A percentile compares a stretch with the other conserved stretches of the same genome.
These are phyloP conservation scores for Hydropotes inermis DNA, from an alignment of 2,113 vertebrate genomes.

Conservation along the genomic window DNA sequence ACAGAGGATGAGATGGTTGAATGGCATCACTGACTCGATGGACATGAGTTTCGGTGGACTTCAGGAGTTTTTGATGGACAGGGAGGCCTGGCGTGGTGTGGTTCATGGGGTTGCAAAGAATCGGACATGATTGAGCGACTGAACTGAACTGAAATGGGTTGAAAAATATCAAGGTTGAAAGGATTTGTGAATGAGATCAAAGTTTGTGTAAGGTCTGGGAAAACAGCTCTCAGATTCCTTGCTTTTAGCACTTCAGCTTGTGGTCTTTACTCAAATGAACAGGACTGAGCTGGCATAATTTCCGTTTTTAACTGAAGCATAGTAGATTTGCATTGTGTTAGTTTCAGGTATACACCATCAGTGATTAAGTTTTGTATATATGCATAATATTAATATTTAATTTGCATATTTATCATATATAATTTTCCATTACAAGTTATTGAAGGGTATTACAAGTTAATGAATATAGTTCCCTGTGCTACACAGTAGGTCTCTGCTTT, in stretches of 20 bases:
- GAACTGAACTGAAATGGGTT: too few species aligned
- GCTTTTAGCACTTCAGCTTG: too few species aligned
- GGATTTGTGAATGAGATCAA: background rate
- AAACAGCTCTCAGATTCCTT: background rate
- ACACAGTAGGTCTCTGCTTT: background rate
- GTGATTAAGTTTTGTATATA: background rate
- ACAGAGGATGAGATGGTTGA: too few species aligned
- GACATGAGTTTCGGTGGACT: too few species aligned
- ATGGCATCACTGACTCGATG: too few species aligned
- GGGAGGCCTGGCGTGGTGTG: too few species aligned
- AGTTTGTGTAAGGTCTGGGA: fast-evolving
- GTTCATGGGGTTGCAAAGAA: too few species aligned
- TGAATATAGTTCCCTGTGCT: background rate
- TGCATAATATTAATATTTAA: background rate
- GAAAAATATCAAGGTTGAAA: background rate
- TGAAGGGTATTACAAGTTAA: background rate
- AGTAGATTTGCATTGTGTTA: background rate
- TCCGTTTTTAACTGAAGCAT: background rate
- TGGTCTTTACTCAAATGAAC: background rate
- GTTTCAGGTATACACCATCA: background rate
- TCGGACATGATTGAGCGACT: too few species aligned
- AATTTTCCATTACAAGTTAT: background rate
- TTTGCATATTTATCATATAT: background rate
- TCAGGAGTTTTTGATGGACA: too few species aligned
- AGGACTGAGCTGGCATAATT: fast-evolving